Evolutionary conservation across 1,140 invertebrate genomes (phyloP).

Genomic region (Thereuonema tuberculata): DNA sequence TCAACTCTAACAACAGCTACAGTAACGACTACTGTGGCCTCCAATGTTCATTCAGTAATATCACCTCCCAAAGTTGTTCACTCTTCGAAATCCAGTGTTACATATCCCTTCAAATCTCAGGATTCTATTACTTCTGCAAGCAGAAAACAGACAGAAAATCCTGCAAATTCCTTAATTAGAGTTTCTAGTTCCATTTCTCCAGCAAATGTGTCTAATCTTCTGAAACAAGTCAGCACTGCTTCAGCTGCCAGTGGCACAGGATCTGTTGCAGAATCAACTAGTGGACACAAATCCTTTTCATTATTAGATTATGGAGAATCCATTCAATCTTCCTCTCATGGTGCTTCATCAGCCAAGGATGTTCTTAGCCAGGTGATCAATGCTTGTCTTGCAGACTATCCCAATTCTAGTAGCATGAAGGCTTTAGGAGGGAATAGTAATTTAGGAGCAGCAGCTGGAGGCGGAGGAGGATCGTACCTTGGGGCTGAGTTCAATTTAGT

Average conservation of each 20-base stretch:
- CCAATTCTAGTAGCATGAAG: no score
- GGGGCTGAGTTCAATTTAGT: no score
- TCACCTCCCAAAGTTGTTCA: neutral
- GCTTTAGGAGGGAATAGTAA: no score
- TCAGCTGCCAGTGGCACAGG: neutral
- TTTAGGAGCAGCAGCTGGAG: no score
- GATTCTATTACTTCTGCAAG: no score
- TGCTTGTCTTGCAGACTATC: constrained; percentile 18
- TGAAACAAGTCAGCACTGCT: neutral
- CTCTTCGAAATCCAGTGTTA: no score
- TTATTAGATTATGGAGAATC: neutral
- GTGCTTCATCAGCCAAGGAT: constrained; percentile 15
- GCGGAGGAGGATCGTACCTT: no score
- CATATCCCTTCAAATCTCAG: no score
- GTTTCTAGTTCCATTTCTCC: no score
- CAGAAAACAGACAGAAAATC: neutral
- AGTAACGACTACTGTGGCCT: neutral
- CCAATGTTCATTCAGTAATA: neutral
- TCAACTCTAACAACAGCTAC: no score
- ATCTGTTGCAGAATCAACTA: neutral
- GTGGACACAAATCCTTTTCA: neutral
- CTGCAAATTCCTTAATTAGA: no score
- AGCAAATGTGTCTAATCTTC: neutral
- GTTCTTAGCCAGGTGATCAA: constrained; percentile 19
- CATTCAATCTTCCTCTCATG: neutral